These are phyloP conservation scores for Xiphophorus birchmanni DNA, from an alignment of 2,797 vertebrate genomes.

Conservation along the genomic window DNA sequence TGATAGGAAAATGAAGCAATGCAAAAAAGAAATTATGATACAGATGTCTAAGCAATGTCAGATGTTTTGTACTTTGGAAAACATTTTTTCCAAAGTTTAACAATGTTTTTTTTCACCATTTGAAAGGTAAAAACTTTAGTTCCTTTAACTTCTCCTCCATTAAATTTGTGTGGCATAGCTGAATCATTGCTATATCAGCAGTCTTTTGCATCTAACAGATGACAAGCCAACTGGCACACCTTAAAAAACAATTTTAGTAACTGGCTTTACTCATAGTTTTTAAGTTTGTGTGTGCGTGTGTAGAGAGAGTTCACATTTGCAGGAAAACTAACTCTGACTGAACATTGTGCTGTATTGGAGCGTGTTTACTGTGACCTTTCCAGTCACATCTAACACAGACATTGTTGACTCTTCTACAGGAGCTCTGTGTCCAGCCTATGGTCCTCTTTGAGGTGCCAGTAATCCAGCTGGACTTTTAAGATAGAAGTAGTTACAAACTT, in stretches of 20 bases:
- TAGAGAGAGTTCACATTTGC: not conserved
- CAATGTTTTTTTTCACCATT: not conserved
- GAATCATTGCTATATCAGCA: not conserved
- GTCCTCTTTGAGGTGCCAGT: not conserved
- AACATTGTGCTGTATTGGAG: not conserved
- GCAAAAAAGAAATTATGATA: conserved; percentile 3
- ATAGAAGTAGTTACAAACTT: not conserved
- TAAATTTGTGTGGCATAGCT: not conserved
- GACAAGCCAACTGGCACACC: not conserved
- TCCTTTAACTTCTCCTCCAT: not conserved
- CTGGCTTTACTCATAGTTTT: not conserved
- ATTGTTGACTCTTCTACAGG: not conserved
- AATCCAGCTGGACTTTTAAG: not conserved
- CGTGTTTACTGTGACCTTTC: not conserved
- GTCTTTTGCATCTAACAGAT: not conserved
- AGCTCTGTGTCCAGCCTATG: not conserved
- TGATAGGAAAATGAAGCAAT: conserved; percentile 35
- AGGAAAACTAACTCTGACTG: not conserved
- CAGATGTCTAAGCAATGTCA: not conserved
- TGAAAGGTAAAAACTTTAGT: not conserved
- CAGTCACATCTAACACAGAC: not conserved
- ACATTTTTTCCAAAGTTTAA: no score
- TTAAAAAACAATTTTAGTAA: not conserved
- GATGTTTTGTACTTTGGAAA: not conserved
- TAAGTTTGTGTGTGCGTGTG: not conserved